Base-by-base conservation (phyloP, 2,888 invertebrate species). In the Taphrorychus bicolor region DNA sequence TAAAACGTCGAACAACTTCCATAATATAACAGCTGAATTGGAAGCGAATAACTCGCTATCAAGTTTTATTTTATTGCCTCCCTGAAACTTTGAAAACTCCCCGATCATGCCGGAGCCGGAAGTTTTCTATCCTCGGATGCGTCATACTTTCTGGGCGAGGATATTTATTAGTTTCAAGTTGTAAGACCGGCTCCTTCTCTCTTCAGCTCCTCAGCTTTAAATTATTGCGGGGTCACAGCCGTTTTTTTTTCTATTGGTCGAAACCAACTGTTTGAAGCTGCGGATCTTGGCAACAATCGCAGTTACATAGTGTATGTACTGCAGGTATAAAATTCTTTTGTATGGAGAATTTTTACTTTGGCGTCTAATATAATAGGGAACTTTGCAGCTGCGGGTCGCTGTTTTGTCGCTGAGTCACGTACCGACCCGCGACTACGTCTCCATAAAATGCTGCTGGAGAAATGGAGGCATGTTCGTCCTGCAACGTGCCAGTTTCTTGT, bases 371-470 rank as follows among this genome's bases (percentile, higher is more conserved):
- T 65, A 65, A 69, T 58, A 49, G 51, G 64, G 60, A 62, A 60
- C 59, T 69, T 69, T 64, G 59, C 63, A 53, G 59, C 45, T 16
- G 57, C 57, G 51, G 18, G 56, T 40, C 42, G 54, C 17, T 59
- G 61, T 65, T 69, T 69, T 69, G 69, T 69, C 45, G 54, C 24
- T 19, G 40, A 60, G 69, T 69, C 69, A 69, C 69, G 69, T 69
- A 59, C 64, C 45, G 52, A 54, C 69, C 61, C 56, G 32, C 54
- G 21, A 54, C 54, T 54, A 54, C 32, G 54, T 54, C 54, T 54
- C 54, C 21, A 54, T 54, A 54, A 54, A 54, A 54, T 54, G 23
- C 54, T 45, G 45, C 45, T 14, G 45, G 45, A 54, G 19, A 54
- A 54, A 14, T 21, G 32, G 21, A 32, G 17, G 54, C 54, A 32